Conservation (phyloP, 1,140 invertebrate species). For the Mya arenaria region DNA sequence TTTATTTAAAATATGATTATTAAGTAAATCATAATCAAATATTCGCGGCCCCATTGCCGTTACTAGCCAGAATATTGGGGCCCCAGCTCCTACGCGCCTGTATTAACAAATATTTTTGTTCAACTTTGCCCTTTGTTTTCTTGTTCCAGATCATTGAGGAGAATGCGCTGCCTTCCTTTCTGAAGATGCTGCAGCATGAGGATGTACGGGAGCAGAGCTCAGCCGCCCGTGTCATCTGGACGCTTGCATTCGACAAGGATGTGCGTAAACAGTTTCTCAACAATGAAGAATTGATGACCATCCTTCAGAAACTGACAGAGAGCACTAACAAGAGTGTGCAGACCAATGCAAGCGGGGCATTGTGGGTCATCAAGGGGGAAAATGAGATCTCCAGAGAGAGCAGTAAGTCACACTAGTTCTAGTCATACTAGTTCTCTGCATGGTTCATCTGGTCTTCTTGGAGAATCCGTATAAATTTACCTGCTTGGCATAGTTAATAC, state of each 20-base stretch:
- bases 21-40: too few relatives aligned
- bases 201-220: conserved; percentile 68
- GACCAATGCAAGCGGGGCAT: conserved; percentile 70
- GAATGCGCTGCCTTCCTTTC: conserved; percentile 66
- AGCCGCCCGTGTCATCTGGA: conserved; percentile 70
- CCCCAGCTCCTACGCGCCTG: too few relatives aligned
- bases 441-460: too few relatives aligned
- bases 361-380: conserved; percentile 75
- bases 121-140: too few relatives aligned
- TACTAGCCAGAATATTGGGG: too few relatives aligned
- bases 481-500: too few relatives aligned
- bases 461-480: too few relatives aligned
- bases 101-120: too few relatives aligned
- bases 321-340: conserved; percentile 66
- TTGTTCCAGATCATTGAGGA: conserved; percentile 70
- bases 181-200: conserved; percentile 68
- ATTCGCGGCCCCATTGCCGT: too few relatives aligned
- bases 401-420: too few relatives aligned
- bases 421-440: too few relatives aligned
- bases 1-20: too few relatives aligned
- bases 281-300: conserved; percentile 64
- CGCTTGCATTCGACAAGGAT: conserved; percentile 73
- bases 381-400: conserved; percentile 67
- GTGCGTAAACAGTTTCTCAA: conserved; percentile 66
- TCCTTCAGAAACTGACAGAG: conserved; percentile 64